phyloP scores from a whole-genome alignment of 1,140 invertebrate genomes.

The Leptopilina clavipes region DNA sequence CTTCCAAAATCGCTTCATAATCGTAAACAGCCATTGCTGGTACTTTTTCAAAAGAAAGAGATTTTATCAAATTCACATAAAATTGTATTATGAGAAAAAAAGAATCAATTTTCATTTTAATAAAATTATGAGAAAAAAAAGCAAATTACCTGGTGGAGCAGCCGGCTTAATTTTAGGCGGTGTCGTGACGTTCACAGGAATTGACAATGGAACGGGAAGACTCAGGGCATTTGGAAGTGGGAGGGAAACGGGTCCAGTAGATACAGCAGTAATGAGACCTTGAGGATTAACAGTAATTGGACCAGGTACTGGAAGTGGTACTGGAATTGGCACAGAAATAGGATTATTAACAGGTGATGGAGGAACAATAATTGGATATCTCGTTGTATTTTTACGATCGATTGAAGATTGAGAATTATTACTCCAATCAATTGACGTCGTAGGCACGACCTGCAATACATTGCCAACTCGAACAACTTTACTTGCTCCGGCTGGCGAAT shows the following conservation, averaged over 20 bases:
- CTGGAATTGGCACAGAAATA: slow-evolving; percentile 59
- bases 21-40: slow-evolving; percentile 68
- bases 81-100: neutral
- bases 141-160: slow-evolving; percentile 51
- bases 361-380: slow-evolving; percentile 42
- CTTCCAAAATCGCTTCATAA: slow-evolving; percentile 71
- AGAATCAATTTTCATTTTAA: neutral
- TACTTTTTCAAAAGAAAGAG: slow-evolving; percentile 7
- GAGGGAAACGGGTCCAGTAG: slow-evolving; percentile 51
- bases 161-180: slow-evolving; percentile 38
- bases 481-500: slow-evolving; percentile 44
- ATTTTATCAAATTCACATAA: no score
- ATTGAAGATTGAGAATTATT: slow-evolving; percentile 34
- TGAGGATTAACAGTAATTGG: slow-evolving; percentile 46
- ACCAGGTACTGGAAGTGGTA: slow-evolving; percentile 58
- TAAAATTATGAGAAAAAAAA: slow-evolving; percentile 16
- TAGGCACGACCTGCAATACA: slow-evolving; percentile 69
- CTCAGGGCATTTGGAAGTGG: slow-evolving; percentile 59
- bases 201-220: slow-evolving; percentile 47
- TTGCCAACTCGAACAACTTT: slow-evolving; percentile 66
- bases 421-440: slow-evolving; percentile 70
- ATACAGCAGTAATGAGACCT: slow-evolving; percentile 41
- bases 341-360: slow-evolving; percentile 44
- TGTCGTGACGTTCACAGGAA: slow-evolving; percentile 29
- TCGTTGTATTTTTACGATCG: slow-evolving; percentile 38